These are phyloP conservation scores for Neosalanx taihuensis DNA, from an alignment of 2,797 vertebrate species.

Conservation along the genomic window DNA sequence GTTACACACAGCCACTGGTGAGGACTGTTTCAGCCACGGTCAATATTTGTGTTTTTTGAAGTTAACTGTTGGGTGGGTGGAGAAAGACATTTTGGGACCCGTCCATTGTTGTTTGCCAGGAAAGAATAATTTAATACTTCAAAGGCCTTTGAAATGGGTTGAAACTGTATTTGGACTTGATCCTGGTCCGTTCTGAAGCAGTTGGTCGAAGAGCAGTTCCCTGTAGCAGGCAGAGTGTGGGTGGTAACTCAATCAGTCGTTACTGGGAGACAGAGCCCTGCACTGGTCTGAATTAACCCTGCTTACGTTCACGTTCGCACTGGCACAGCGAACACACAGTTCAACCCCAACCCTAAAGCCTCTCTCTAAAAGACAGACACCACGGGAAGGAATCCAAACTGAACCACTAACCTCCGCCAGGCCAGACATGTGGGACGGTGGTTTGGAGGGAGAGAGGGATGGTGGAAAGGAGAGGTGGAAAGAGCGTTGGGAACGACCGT, in stretches of 20 bases:
- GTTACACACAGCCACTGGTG: not conserved
- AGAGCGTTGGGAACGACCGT: slow-evolving; percentile 15
- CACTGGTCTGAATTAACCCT: too few species aligned
- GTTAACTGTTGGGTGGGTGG: too few species aligned
- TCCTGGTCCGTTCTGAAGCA: not conserved
- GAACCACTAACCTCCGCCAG: slow-evolving; percentile 37
- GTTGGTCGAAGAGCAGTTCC: slow-evolving; percentile 26
- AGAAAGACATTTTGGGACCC: too few species aligned
- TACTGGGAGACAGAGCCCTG: too few species aligned
- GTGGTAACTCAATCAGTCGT: too few species aligned
- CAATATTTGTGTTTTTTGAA: too few species aligned
- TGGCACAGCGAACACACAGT: slow-evolving; percentile 17
- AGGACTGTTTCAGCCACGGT: not conserved
- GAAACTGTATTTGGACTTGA: too few species aligned
- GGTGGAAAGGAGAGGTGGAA: slow-evolving; percentile 19
- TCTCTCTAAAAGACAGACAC: slow-evolving; percentile 8
- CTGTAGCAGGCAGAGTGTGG: slow-evolving; percentile 16
- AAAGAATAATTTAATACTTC: too few species aligned
- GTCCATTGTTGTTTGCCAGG: too few species aligned
- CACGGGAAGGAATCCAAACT: slow-evolving; percentile 22
- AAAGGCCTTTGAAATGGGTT: too few species aligned
- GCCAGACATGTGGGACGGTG: slow-evolving; percentile 40
- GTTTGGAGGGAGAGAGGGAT: slow-evolving; percentile 38
- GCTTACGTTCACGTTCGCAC: slow-evolving; percentile 9
- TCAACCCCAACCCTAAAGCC: slow-evolving; percentile 27